Base-by-base conservation (phyloP, 2,888 invertebrate species). In the Pachycephus smyrnensis region DNA sequence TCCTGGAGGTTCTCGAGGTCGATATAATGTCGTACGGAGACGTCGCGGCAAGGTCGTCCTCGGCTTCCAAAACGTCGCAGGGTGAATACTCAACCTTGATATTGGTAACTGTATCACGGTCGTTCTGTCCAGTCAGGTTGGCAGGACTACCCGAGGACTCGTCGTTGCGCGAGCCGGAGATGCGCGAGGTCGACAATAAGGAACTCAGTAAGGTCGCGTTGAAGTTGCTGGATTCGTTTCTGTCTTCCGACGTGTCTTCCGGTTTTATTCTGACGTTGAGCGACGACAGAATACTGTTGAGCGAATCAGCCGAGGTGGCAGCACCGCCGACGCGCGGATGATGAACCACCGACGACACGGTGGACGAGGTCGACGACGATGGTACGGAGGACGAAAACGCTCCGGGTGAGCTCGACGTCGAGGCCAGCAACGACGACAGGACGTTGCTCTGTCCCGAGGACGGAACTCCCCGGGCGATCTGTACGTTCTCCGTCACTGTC, bases 1-100 rank as follows among this genome's bases (percentile, higher is more conserved):
- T 83, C 76, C 84, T 83, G 69, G 75, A 75, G 12, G 81, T 78
- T 12, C 77, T 84, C 23, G 83, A 86, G 2, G 84, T 84, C 33
- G 81, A 82, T 69, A 88, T 87, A 32, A 89, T 85, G 77, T 90
- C 86, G 88, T 89, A 90, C 0, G 89, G 86, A 33, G 89, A 87
- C 76, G 89, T 87, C 33, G 86, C 84, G 3, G 82, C 77, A 1
- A 89, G 76, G 55, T 88, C 87, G 32, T 88, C 89, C 73, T 85
- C 84, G 12, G 82, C 68, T 31, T 87, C 88, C 79, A 88, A 83
- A 12, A 86, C 86, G 84, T 88, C 86, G 74, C 86, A 84, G 9
- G 86, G 82, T 33, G 84, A 85, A 75, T 88, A 89, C 32, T 89
- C 88, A 33, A 88, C 85, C 76, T 89, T 89, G 69, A 87, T 86